phyloP scores from a whole-genome alignment of 2,113 vertebrate species.

The Pagrus major region DNA sequence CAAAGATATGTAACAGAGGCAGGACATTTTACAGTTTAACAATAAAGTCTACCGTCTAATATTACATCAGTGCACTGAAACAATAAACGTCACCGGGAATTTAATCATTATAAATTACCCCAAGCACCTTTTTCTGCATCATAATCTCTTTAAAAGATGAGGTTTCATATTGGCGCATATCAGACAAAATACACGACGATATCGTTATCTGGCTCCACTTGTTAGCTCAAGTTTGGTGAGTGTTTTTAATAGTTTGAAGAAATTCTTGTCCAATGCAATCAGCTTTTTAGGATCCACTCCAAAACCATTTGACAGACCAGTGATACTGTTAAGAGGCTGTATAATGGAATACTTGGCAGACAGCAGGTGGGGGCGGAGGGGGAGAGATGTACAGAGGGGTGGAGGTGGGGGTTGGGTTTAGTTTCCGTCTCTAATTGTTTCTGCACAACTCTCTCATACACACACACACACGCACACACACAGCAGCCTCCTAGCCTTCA shows the following conservation, averaged over 20 bases:
- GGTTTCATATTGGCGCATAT: no score
- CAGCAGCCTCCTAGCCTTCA: conserved; percentile 17
- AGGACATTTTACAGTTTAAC: no score
- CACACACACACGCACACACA: conserved; percentile 17
- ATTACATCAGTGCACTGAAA: no score
- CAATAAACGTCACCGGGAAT: no score
- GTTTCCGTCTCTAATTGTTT: conserved; percentile 58
- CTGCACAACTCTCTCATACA: conserved; percentile 33
- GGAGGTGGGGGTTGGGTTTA: neutral
- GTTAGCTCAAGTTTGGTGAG: conserved; percentile 26
- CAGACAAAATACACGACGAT: no score
- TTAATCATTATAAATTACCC: no score
- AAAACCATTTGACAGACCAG: conserved; percentile 61
- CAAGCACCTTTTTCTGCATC: no score
- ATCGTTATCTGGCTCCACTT: no score
- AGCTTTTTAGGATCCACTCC: conserved; percentile 65
- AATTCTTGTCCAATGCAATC: conserved; percentile 40
- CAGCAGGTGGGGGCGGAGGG: conserved; percentile 17
- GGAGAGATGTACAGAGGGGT: conserved; percentile 4
- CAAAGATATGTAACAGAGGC: no score
- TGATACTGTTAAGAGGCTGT: conserved; percentile 50
- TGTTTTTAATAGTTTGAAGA: conserved; percentile 39
- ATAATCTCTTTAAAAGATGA: no score
- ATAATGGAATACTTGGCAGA: conserved; percentile 73
- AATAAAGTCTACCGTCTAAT: no score